Base-by-base conservation (phyloP, 2,797 vertebrate species). In the Eospalax fontanierii region DNA sequence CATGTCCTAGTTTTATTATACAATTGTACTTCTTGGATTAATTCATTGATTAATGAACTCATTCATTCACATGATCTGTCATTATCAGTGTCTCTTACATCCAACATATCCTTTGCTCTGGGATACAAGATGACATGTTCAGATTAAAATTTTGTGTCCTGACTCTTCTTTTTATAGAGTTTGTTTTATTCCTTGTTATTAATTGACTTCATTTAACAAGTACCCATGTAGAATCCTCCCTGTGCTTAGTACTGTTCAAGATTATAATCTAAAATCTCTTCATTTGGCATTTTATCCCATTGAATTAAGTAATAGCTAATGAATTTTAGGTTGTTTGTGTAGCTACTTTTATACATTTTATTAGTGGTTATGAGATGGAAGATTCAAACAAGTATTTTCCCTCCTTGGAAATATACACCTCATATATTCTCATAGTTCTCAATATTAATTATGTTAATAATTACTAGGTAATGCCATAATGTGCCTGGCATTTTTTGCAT, bases 311-410 rank as follows among this genome's bases (percentile, higher is more conserved):
- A 94, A 68, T 92, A 40, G 78, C 54, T 66, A 80, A 16, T 89
- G 33, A 87, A 71, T 87, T 85, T 93, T 91, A 82, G 87, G 26
- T 90, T 94, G 63, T 96, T 90, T 15, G 3, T 90, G 26, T 79
- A 70, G 57, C 94, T 95, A 63, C n/a, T 68, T 40, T 90, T 88
- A 86, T n/a, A 74, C 38, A 94, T 92, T 94, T 97, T 33, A 86
- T 90, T 94, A 50, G 40, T 84, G 87, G 65, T 94, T 94, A 92
- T 89, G 35, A 96, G 96, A 91, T 76, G 70, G 68, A 87, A 78
- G 73, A 91, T 76, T 89, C 54, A 95, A 84, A 63, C 28, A 89
- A 80, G 74, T 18, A 9, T 81, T 30, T 30, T 94, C 4, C 61
- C 82, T 86, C 35, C 35, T 90, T 74, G 33, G 38, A 97, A 96